These are phyloP conservation scores for Eumacrocentrus americanus DNA, from an alignment of 2,888 invertebrate genomes.

Conservation along the genomic window DNA sequence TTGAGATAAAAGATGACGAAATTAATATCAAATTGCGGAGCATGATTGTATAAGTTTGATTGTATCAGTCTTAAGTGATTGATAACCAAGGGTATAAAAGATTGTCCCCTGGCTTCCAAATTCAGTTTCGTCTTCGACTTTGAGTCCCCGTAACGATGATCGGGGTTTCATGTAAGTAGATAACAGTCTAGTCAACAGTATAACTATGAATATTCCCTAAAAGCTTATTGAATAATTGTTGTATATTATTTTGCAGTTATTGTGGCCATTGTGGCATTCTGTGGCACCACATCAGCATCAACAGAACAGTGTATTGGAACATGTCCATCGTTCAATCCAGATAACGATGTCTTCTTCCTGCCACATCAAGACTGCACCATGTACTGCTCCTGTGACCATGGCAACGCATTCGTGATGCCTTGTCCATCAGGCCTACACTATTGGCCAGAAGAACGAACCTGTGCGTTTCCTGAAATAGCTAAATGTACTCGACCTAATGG, in stretches of 20 bases:
- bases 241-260: not conserved
- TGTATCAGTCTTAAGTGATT: not conserved
- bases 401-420: conserved; percentile 6
- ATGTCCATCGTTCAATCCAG: not conserved
- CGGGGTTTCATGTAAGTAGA: no score
- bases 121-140: no score
- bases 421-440: conserved; percentile 21
- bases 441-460: not conserved
- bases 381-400: conserved; percentile 13
- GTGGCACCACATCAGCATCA: not conserved
- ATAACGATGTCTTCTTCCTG: not conserved
- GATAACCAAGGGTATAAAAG: not conserved
- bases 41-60: not conserved
- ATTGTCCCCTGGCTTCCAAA: no score
- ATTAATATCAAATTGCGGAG: not conserved
- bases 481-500: not conserved
- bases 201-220: not conserved
- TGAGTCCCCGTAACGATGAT: no score
- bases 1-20: not conserved
- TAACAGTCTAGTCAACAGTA: no score
- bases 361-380: conserved; percentile 7
- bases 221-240: not conserved
- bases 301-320: conserved; percentile 1
- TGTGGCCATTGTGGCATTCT: not conserved
- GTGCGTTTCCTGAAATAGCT: conserved; percentile 8